Conservation (phyloP, 2,113 vertebrate species). For the Erinaceus europaeus region DNA sequence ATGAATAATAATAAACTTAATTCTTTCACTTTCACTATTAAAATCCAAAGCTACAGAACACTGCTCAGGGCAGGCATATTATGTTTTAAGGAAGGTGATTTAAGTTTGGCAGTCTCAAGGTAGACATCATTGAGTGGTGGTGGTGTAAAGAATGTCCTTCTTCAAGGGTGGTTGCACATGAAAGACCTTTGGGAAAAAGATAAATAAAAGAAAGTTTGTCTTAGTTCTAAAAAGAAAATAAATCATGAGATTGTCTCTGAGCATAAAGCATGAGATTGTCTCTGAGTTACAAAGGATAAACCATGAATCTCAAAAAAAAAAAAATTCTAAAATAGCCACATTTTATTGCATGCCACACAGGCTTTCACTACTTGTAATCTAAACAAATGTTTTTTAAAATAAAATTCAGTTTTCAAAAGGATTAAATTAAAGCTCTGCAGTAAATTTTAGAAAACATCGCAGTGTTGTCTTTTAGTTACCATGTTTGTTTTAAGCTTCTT, state of each 20-base stretch:
- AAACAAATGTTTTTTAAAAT: neutral
- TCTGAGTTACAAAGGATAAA: neutral
- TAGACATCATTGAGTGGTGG: neutral
- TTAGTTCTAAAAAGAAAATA: neutral
- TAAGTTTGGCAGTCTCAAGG: neutral
- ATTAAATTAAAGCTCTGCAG: neutral
- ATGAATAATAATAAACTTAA: slow-evolving; percentile 31
- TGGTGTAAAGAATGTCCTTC: neutral
- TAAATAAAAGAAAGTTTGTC: slow-evolving; percentile 25
- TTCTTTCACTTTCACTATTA: slow-evolving; percentile 32
- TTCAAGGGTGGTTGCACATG: neutral
- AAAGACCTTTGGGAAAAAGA: slow-evolving; percentile 38
- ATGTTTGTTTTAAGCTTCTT: neutral
- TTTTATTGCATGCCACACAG: neutral
- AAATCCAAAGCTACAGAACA: slow-evolving; percentile 14
- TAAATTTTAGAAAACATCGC: no score
- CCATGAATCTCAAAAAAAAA: neutral
- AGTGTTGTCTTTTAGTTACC: neutral
- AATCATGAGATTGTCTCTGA: slow-evolving; percentile 5
- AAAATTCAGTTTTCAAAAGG: neutral
- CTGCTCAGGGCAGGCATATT: neutral
- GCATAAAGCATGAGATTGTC: neutral
- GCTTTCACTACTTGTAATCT: neutral
- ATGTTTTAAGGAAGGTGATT: slow-evolving; percentile 35
- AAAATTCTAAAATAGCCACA: neutral